Conservation (phyloP, 2,888 invertebrate species). For the Diogma glabrata region DNA sequence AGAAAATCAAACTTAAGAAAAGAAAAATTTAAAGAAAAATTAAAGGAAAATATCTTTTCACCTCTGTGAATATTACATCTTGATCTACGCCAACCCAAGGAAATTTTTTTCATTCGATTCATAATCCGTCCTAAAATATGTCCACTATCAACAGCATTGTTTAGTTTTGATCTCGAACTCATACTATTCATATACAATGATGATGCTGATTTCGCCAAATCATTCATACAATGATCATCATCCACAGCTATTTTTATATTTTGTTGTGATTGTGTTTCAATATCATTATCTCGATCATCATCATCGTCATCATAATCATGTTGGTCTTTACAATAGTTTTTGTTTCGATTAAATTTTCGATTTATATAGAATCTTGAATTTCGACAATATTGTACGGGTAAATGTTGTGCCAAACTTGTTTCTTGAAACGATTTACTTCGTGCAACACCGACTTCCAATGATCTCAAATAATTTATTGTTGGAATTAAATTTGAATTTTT, state of each 20-base stretch:
- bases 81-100: conserved; percentile 35
- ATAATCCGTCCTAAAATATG: conserved; percentile 32
- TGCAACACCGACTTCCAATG: conserved; percentile 14
- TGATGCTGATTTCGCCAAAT: no score
- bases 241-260: no score
- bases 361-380: conserved; percentile 18
- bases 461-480: neutral
- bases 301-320: conserved; percentile 24
- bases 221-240: no score
- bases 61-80: conserved; percentile 36
- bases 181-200: conserved; percentile 22
- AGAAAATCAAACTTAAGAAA: conserved; percentile 9
- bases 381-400: conserved; percentile 17
- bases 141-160: conserved; percentile 18
- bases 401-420: conserved; percentile 24
- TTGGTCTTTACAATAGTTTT: conserved; percentile 26
- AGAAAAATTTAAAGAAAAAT: conserved; percentile 9
- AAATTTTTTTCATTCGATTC: conserved; percentile 33
- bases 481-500: conserved; percentile 1
- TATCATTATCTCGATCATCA: conserved; percentile 30
- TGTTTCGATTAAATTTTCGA: conserved; percentile 12
- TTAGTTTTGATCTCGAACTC: conserved; percentile 19
- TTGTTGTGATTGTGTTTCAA: neutral
- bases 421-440: conserved; percentile 38
- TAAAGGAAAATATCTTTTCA: conserved; percentile 23